phyloP scores from a whole-genome alignment of 2,797 vertebrate species.

The Picus viridis region DNA sequence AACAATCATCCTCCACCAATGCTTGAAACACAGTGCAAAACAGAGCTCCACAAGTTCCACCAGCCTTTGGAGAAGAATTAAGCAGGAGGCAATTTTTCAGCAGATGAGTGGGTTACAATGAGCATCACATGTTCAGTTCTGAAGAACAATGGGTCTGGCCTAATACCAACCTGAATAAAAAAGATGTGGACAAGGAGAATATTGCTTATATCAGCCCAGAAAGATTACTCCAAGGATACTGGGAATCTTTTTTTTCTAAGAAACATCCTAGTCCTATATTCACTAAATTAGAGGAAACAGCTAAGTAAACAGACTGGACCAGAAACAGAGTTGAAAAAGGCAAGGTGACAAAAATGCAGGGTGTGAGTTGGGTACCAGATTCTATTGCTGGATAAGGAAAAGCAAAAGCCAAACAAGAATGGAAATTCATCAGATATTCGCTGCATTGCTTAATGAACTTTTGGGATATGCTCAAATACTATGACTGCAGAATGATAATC shows the following conservation, averaged over 20 bases:
- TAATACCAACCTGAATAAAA: not conserved
- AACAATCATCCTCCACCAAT: not conserved
- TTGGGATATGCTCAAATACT: not conserved
- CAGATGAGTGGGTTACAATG: not conserved
- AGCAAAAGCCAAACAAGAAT: not conserved
- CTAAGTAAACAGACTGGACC: not conserved
- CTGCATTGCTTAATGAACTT: not conserved
- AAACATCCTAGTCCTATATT: not conserved
- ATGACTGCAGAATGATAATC: not conserved
- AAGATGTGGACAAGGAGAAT: not conserved
- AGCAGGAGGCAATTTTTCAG: not conserved
- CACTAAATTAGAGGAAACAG: not conserved
- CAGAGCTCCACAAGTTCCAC: not conserved
- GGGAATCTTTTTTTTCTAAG: not conserved
- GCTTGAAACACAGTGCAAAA: not conserved
- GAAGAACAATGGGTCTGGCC: not conserved
- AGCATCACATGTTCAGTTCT: not conserved
- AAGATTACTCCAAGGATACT: not conserved
- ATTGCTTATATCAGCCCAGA: not conserved
- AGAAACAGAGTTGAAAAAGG: not conserved
- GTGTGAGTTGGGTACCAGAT: not conserved
- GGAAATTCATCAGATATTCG: not conserved
- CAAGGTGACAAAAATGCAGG: not conserved
- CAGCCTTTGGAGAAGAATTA: not conserved
- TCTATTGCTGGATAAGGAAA: not conserved